Conservation (phyloP, 1,140 invertebrate species). For the Panagrolaimus sp. region DNA sequence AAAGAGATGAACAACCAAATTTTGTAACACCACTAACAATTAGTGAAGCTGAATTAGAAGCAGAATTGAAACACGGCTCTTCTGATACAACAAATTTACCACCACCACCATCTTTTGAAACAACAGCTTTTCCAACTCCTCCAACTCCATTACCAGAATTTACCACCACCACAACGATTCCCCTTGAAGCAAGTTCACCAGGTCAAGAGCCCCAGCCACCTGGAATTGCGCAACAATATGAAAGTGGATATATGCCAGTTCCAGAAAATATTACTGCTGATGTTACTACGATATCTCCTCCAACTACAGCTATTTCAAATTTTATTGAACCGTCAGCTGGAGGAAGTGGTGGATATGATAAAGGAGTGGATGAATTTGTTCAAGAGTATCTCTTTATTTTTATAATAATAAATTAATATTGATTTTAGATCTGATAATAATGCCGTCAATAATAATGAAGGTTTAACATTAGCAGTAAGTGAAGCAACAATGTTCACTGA, state of each 20-base stretch:
- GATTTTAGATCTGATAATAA: no score
- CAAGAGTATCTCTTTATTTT: no score
- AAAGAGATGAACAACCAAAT: neutral
- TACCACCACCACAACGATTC: neutral
- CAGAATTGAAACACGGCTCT: slow-evolving; percentile 21
- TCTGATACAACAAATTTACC: neutral
- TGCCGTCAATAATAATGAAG: no score
- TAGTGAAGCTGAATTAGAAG: slow-evolving; percentile 30
- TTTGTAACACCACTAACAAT: slow-evolving; percentile 31
- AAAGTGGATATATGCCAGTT: no score
- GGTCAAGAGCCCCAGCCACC: no score
- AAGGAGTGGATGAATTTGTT: no score
- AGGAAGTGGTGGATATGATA: no score
- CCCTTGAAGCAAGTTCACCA: neutral
- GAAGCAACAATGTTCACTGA: neutral
- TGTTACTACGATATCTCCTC: neutral
- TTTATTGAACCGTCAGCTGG: no score
- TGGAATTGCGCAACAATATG: no score
- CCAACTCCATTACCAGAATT: neutral
- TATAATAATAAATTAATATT: no score
- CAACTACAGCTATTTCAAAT: neutral
- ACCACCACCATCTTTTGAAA: neutral
- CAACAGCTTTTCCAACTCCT: neutral
- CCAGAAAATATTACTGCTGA: neutral
- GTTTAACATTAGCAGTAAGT: neutral